These are phyloP conservation scores for Larimichthys polyactis DNA, from an alignment of 2,113 vertebrate species.

Conservation along the genomic window DNA sequence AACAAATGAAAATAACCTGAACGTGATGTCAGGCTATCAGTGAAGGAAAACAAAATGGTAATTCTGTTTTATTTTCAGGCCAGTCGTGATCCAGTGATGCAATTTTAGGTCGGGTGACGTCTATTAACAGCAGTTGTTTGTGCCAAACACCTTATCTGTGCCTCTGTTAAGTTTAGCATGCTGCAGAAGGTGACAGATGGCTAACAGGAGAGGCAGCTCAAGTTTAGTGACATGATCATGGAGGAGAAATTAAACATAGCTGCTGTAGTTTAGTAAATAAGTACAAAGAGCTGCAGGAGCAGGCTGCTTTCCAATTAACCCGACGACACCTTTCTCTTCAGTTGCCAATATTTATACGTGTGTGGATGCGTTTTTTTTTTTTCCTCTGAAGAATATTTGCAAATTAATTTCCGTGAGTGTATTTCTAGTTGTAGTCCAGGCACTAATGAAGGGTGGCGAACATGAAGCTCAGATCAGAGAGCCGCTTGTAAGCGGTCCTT, in stretches of 20 bases:
- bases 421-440: background rate
- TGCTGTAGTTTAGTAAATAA: background rate
- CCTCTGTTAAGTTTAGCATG: background rate
- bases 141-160: background rate
- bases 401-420: background rate
- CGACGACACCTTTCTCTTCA: background rate
- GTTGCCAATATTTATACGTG: background rate
- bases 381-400: background rate
- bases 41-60: too few species aligned
- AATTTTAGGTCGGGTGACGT: too few species aligned
- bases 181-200: constrained; percentile 16
- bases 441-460: background rate
- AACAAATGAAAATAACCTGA: too few species aligned
- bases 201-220: background rate
- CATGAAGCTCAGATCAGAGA: constrained; percentile 27
- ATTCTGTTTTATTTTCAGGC: too few species aligned
- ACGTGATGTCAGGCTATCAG: too few species aligned
- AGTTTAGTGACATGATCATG: background rate
- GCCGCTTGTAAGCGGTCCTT: constrained; percentile 7
- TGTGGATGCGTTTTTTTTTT: background rate
- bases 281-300: background rate
- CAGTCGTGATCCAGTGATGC: too few species aligned
- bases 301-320: constrained; percentile 15
- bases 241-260: background rate
- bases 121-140: too few species aligned